Evolutionary conservation across 2,113 vertebrate genomes (phyloP), one percentile per base, ranked within the genome.

Genomic region (Elephas maximus): DNA sequence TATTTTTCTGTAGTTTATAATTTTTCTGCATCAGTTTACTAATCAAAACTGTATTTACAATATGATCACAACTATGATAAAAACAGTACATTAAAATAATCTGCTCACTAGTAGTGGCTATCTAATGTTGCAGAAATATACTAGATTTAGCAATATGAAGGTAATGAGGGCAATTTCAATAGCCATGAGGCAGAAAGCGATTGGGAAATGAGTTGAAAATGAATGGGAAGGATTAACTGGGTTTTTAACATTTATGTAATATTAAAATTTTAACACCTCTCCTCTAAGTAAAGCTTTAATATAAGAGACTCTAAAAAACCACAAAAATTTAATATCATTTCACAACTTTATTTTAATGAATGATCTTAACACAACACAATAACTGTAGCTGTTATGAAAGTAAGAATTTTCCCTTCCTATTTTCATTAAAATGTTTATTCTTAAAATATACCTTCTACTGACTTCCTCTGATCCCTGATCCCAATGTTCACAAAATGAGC

Each of bases 361-460:
- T 60, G 44, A 63, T 26, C 41, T 62, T 71, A 86, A 80, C 1
- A 88, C 18, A 90, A 63, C 24, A 93, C 28, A 89, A 86, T 81
- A 87, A 90, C 41, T n/a, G n/a, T 63, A 85, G 23, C 24, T 90
- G 8, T 37, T 87, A 30, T 62, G 41, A 91, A 95, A 96, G 26
- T 26, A 86, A 53, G 23, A 86, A 88, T 57, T 94, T 69, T 81
- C 41, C n/a, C 80, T 33, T 77, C 18, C 51, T 79, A 37, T 24
- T 88, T 60, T 84, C 41, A 18, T 45, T 76, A 90, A 95, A 84
- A 91, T 78, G 28, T 81, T 90, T 85, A 87, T 28, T 86, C 57
- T 92, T 94, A 76, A 95, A 92, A 91, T 41, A 26, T 23, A 63
- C 9, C 51, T 69, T 17, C 53, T 82, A 63, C 62, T 85, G 82